Conservation (phyloP, 2,888 invertebrate genomes). For the Drosophila longiperda region DNA sequence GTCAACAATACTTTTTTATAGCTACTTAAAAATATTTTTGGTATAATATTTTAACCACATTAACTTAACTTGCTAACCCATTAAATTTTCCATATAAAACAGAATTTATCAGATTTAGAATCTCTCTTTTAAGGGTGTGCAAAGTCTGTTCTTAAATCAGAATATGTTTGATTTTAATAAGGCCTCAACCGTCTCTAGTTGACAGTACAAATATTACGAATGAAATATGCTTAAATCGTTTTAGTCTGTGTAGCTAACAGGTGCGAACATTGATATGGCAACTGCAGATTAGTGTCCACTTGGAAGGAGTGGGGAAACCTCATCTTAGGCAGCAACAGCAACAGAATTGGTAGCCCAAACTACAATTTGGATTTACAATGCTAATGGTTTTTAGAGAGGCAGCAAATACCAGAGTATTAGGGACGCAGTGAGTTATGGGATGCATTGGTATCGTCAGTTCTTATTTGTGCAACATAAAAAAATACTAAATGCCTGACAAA, state of each 20-base stretch:
- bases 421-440: neutral
- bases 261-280: slow-evolving; percentile 68
- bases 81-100: too few relatives aligned
- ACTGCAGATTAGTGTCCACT: slow-evolving; percentile 29
- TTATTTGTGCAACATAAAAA: neutral
- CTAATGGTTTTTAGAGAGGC: slow-evolving; percentile 18
- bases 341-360: slow-evolving; percentile 17
- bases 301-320: neutral
- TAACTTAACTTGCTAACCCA: neutral
- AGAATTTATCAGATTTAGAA: too few relatives aligned
- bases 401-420: slow-evolving; percentile 18
- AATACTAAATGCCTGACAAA: neutral
- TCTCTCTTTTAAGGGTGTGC: neutral
- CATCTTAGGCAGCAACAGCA: neutral
- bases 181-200: slow-evolving; percentile 22
- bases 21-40: neutral
- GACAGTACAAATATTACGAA: slow-evolving; percentile 29
- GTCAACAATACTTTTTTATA: neutral
- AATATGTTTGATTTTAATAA: slow-evolving; percentile 21
- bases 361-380: slow-evolving; percentile 38
- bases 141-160: neutral
- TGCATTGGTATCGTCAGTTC: slow-evolving; percentile 2
- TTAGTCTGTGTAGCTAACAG: slow-evolving; percentile 62
- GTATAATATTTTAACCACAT: neutral
- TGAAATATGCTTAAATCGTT: slow-evolving; percentile 48